These are phyloP conservation scores for Zhuqinia jingwanae DNA, from an alignment of 2,888 invertebrate genomes.

Conservation along the genomic window DNA sequence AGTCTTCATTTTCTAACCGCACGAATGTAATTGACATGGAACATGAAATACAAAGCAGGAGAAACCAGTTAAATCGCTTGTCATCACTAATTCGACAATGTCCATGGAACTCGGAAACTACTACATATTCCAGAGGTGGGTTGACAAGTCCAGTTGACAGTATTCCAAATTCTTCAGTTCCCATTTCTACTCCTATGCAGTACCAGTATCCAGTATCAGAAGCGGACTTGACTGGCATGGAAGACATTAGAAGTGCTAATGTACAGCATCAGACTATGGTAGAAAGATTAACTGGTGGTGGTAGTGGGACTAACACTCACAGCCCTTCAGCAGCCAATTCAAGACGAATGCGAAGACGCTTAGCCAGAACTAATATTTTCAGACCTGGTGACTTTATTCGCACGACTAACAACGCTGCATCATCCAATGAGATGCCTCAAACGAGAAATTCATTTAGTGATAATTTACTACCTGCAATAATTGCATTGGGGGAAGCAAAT, in stretches of 20 bases:
- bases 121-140: background rate
- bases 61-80: background rate
- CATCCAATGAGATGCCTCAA: background rate
- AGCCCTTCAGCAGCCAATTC: background rate
- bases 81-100: background rate
- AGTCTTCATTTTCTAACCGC: background rate
- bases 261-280: background rate
- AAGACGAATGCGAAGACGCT: constrained; percentile 1
- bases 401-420: background rate
- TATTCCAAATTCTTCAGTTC: background rate
- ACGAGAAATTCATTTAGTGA: background rate
- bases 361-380: background rate
- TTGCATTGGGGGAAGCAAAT: background rate
- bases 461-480: background rate
- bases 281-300: background rate
- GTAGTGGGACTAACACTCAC: background rate
- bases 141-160: background rate
- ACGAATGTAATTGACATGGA: constrained; percentile 37
- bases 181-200: background rate
- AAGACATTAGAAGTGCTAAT: background rate
- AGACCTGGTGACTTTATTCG: background rate
- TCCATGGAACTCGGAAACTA: background rate
- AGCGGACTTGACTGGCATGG: background rate
- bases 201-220: background rate
- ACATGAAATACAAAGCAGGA: background rate